These are phyloP conservation scores for Latrodectus elegans DNA, from an alignment of 2,888 invertebrate genomes.

Conservation along the genomic window DNA sequence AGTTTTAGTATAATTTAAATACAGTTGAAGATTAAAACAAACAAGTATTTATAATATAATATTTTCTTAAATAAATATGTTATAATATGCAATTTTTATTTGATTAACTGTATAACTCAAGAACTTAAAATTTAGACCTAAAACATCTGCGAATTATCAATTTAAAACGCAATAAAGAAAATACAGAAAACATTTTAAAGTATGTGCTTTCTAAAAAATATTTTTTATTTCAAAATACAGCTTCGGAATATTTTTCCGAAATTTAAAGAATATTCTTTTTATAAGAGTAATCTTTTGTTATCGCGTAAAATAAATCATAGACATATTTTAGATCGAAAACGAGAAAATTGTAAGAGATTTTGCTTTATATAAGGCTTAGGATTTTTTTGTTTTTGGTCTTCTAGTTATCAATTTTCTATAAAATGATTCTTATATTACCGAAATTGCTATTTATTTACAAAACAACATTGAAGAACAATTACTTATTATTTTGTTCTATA, in stretches of 20 bases:
- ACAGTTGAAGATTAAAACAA: too few relatives aligned
- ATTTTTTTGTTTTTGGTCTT: not conserved
- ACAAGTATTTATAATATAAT: too few relatives aligned
- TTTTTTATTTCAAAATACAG: not conserved
- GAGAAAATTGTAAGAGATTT: not conserved
- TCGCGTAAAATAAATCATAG: not conserved
- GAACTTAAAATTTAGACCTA: too few relatives aligned
- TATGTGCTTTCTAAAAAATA: not conserved
- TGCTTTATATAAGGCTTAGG: too few relatives aligned
- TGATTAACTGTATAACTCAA: too few relatives aligned
- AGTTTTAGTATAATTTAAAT: too few relatives aligned
- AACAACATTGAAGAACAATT: slow-evolving; percentile 43
- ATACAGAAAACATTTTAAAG: not conserved
- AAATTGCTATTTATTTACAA: slow-evolving; percentile 46
- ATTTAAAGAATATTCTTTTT: not conserved
- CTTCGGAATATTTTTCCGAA: not conserved
- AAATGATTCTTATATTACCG: slow-evolving; percentile 15
- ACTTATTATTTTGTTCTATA: slow-evolving; percentile 1
- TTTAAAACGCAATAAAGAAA: too few relatives aligned
- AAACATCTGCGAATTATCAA: too few relatives aligned
- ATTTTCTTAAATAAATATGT: too few relatives aligned
- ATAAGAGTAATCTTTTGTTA: not conserved
- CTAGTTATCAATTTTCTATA: not conserved
- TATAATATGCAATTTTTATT: too few relatives aligned
- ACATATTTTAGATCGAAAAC: not conserved